phyloP scores from a whole-genome alignment of 2,113 vertebrate species.

The Dipodomys spectabilis region DNA sequence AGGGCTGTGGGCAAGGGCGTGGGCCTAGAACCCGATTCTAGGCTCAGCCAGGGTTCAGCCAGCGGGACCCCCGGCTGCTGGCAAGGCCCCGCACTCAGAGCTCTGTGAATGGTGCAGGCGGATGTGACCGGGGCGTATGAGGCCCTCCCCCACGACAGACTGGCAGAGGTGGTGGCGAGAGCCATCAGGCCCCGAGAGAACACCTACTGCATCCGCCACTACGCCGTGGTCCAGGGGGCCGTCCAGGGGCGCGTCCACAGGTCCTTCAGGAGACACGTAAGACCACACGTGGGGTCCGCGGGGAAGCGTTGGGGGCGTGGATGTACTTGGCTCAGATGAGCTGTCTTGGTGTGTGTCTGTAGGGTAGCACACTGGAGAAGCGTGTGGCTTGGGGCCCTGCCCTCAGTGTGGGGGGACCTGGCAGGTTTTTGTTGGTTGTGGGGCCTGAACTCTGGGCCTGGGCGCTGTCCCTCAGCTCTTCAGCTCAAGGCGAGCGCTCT shows the following conservation, averaged over 20 bases:
- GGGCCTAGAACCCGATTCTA: not conserved
- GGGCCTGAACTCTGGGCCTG: no score
- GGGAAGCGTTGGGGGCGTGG: not conserved
- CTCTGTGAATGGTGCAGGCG: constrained; percentile 81
- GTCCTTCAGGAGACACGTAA: constrained; percentile 89
- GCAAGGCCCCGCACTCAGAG: not conserved
- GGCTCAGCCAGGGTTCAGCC: not conserved
- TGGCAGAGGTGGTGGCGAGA: constrained; percentile 89
- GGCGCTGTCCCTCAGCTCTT: no score
- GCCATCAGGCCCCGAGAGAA: constrained; percentile 85
- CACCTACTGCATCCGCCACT: constrained; percentile 89
- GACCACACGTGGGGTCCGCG: not conserved
- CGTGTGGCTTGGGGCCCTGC: not conserved
- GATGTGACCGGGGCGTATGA: constrained; percentile 95
- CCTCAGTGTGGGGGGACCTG: no score
- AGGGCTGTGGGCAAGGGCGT: not conserved
- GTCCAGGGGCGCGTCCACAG: constrained; percentile 85
- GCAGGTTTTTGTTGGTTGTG: no score
- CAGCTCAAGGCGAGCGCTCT: no score
- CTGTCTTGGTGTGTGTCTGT: not conserved
- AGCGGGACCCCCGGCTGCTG: not conserved
- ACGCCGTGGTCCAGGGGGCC: constrained; percentile 88
- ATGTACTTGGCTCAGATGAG: not conserved
- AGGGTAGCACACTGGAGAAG: not conserved
- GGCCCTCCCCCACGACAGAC: constrained; percentile 92